Percentiles rank a stretch among this genome's conserved stretches.
These are phyloP conservation scores for Cliona cf. orientalis DNA, from an alignment of 37 sponge, comb jelly and placozoan species.

Conservation along the genomic window DNA sequence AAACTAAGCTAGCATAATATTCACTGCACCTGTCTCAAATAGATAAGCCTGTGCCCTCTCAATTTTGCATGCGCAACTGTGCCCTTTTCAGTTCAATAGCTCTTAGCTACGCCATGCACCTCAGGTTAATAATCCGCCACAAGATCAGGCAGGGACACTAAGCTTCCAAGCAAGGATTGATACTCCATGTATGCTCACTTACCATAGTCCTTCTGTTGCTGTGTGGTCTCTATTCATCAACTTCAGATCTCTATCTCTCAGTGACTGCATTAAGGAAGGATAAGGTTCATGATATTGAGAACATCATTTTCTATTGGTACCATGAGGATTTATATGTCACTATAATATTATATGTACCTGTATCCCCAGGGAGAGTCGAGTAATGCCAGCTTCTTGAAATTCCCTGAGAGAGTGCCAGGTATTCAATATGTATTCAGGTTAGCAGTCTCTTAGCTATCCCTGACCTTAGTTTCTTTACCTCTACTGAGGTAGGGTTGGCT, in stretches of 20 bases:
- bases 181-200: background rate
- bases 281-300: background rate
- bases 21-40: too few relatives aligned
- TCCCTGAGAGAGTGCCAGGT: constrained; percentile 18
- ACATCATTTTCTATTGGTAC: too few relatives aligned
- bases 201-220: constrained; percentile 39
- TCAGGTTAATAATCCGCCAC: too few relatives aligned
- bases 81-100: too few relatives aligned
- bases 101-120: too few relatives aligned
- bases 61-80: too few relatives aligned
- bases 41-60: too few relatives aligned
- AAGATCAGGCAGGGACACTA: too few relatives aligned
- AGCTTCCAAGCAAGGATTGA: background rate
- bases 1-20: too few relatives aligned
- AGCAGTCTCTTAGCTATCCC: background rate
- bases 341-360: constrained; percentile 36
- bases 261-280: constrained; percentile 21
- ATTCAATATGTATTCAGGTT: background rate
- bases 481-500: constrained; percentile 75
- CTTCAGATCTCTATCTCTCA: constrained; percentile 54
- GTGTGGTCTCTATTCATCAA: constrained; percentile 71
- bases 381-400: constrained; percentile 77
- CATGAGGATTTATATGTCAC: too few relatives aligned
- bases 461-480: constrained; percentile 48
- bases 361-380: constrained; percentile 76